Conservation (phyloP, 1,140 invertebrate genomes). For the Globodera rostochiensis region DNA sequence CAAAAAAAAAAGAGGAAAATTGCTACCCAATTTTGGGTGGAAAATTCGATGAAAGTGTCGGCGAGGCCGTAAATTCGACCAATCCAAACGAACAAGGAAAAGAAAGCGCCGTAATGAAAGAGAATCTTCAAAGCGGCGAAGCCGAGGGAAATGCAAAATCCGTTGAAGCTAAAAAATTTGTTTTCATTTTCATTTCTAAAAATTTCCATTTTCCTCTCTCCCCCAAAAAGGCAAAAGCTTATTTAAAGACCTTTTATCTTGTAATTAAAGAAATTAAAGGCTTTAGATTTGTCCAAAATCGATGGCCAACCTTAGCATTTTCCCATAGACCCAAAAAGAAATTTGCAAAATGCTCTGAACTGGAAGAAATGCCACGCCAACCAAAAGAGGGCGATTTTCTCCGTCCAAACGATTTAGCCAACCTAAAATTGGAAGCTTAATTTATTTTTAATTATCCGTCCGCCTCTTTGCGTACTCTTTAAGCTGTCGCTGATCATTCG, state of each 20-base stretch:
- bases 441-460: conserved; percentile 5
- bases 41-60: conserved; percentile 53
- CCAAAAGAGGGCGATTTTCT: conserved; percentile 69
- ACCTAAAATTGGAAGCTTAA: conserved; percentile 67
- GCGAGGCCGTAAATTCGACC: conserved; percentile 49
- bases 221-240: too few relatives aligned
- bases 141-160: conserved; percentile 43
- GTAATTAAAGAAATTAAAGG: not conserved
- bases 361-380: conserved; percentile 78
- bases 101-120: conserved; percentile 55
- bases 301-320: conserved; percentile 44
- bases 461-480: conserved; percentile 14
- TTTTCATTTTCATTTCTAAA: conserved; percentile 1
- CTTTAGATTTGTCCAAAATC: conserved; percentile 18
- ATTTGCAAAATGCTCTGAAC: conserved; percentile 74
- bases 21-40: conserved; percentile 53
- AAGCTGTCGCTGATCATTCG: conserved; percentile 22
- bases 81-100: conserved; percentile 47
- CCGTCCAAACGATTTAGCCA: conserved; percentile 72
- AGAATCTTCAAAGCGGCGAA: conserved; percentile 59
- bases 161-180: conserved; percentile 48
- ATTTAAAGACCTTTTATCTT: too few relatives aligned
- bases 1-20: conserved; percentile 14
- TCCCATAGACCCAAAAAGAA: conserved; percentile 75
- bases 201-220: not conserved